Percentiles rank a stretch among this genome's conserved stretches.
These are phyloP conservation scores for Microplitis manilae DNA, from an alignment of 2,888 invertebrate genomes.

Conservation along the genomic window DNA sequence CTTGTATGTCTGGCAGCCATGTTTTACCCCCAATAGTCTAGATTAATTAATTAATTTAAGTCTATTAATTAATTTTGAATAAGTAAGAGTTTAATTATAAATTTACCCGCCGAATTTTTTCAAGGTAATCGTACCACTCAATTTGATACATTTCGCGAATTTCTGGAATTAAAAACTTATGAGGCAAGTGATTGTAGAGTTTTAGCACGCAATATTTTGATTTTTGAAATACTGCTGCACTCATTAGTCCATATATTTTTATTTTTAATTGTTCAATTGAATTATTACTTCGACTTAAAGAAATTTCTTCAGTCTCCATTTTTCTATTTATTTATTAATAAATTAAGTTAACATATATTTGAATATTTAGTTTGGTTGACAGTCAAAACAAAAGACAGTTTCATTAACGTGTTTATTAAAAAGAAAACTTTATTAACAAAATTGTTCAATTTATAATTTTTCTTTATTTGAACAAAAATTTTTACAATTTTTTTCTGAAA, in stretches of 20 bases:
- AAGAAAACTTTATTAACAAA: neutral
- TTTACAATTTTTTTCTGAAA: neutral
- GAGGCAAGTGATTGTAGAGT: slow-evolving; percentile 49
- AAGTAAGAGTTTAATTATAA: neutral
- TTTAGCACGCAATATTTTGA: slow-evolving; percentile 53
- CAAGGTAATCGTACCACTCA: slow-evolving; percentile 71
- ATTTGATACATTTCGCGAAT: slow-evolving; percentile 58
- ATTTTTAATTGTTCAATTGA: slow-evolving; percentile 30
- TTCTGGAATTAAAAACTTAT: slow-evolving; percentile 50
- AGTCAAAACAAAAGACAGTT: neutral
- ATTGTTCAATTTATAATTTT: neutral
- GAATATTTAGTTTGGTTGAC: too few species aligned
- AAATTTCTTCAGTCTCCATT: slow-evolving; percentile 10
- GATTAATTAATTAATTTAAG: slow-evolving; percentile 10
- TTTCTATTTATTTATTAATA: neutral
- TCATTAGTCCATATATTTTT: slow-evolving; percentile 54
- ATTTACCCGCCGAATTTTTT: slow-evolving; percentile 63
- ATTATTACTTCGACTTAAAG: slow-evolving; percentile 10
- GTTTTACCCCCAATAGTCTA: slow-evolving; percentile 69
- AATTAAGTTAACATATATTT: neutral
- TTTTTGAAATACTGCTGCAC: slow-evolving; percentile 53
- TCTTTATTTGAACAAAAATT: neutral
- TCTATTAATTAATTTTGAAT: too few species aligned
- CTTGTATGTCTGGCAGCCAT: slow-evolving; percentile 72
- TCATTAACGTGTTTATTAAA: neutral